phyloP scores from a whole-genome alignment of 2,888 invertebrate genomes.

The Hybos culiciformis region DNA sequence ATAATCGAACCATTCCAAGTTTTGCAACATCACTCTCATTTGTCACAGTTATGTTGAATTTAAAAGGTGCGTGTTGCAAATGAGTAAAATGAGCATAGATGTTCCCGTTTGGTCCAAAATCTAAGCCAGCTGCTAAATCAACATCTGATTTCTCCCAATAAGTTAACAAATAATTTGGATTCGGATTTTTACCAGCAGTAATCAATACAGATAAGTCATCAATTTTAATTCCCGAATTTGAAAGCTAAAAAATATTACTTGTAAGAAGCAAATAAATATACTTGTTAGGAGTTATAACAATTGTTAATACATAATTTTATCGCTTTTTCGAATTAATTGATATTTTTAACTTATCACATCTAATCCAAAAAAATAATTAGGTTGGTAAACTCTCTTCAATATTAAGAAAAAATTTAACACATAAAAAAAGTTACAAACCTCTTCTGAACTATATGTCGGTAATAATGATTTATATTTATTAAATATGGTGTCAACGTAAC shows the following conservation, averaged over 20 bases:
- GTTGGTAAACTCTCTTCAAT: too few species aligned
- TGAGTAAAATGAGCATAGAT: slow-evolving; percentile 62
- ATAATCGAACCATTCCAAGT: slow-evolving; percentile 51
- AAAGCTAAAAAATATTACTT: background rate
- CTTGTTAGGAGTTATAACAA: background rate
- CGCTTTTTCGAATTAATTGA: background rate
- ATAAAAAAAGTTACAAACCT: slow-evolving; percentile 28
- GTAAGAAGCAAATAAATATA: background rate
- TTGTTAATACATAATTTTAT: background rate
- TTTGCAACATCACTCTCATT: slow-evolving; percentile 37
- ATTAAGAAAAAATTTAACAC: background rate
- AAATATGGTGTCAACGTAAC: slow-evolving; percentile 61
- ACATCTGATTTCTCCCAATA: slow-evolving; percentile 72
- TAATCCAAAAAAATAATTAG: too few species aligned
- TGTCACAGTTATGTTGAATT: slow-evolving; percentile 47
- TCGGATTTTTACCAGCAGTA: slow-evolving; percentile 16
- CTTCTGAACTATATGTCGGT: slow-evolving; percentile 39
- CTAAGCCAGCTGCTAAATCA: slow-evolving; percentile 65
- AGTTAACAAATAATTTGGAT: slow-evolving; percentile 47
- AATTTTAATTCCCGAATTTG: slow-evolving; percentile 12
- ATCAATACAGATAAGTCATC: slow-evolving; percentile 17
- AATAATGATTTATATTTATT: slow-evolving; percentile 52
- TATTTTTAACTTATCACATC: too few species aligned
- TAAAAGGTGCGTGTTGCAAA: slow-evolving; percentile 59
- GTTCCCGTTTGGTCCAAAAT: slow-evolving; percentile 59